Base-by-base conservation (phyloP, 1,140 invertebrate species). In the Oryzaephilus surinamensis region DNA sequence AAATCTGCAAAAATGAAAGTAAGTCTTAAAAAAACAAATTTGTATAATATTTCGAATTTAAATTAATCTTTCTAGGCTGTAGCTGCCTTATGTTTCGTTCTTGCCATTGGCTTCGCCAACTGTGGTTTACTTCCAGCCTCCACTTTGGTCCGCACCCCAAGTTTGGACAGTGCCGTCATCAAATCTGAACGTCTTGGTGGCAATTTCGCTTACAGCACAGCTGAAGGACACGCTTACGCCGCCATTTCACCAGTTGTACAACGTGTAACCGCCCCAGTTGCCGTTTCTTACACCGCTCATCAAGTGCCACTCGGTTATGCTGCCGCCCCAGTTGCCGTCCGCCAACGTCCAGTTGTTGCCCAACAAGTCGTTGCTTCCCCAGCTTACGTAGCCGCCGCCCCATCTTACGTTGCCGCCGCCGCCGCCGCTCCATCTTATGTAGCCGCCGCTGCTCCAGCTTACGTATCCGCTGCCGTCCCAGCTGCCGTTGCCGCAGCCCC, bases 131-230 rank as follows among this genome's bases (percentile, higher is more conserved):
- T 43, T 16, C 36, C 29, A 16, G 20, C 36, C 13, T 12, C 66
- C 16, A 48, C 62, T 13, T 35, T 69, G 7, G 50, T 66, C 23
- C 58, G 70, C 19, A 61, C 65, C 5, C 71, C 70, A 6, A 52
- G 53, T 41, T 56, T 64, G 38, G 70, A 73, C 57, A 66, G 61
- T 30, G 71, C 71, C 32, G 58, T 69, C 43, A 66, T 73, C 54
- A 58, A 66, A 43, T 64, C 60, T 15, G 65, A 72, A 48, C 54
- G 69, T 5, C 46, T 72, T 14, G 70, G 70, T 7, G 65, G 69
- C 32, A 72, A 71, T 63, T 73, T 73, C 52, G 67, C 70, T 18
- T 73, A 73, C 59, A 65, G 61, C 41, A 61, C 65, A 37, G 57
- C 65, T 38, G 69, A 73, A 51, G 64, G 60, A 27, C 70, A 72